Conservation (phyloP, 2,113 vertebrate genomes). For the Mastomys coucha region DNA sequence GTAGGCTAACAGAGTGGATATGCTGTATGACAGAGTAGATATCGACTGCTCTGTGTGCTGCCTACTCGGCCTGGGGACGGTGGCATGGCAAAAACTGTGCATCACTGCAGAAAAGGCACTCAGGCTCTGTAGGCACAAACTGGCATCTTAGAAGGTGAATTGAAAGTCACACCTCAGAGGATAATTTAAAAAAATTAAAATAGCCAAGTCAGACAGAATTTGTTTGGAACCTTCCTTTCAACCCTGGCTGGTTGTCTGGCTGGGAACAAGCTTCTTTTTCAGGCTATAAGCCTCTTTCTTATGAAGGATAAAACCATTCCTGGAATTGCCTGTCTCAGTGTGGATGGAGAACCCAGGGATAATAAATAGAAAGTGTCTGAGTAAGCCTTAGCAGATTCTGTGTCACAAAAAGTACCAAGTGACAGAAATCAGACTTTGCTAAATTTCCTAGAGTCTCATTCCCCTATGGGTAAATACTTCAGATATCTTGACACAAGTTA, state of each 20-base stretch:
- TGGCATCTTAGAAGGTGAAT: not conserved
- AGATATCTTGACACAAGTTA: not conserved
- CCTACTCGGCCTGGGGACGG: fast-evolving
- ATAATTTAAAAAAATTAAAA: not conserved
- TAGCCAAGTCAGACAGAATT: not conserved
- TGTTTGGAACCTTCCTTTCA: not conserved
- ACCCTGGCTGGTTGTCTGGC: not conserved
- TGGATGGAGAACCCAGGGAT: not conserved
- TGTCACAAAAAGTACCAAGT: not conserved
- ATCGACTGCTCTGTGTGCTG: fast-evolving
- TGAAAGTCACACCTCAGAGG: not conserved
- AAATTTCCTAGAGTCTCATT: not conserved
- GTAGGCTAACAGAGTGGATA: not conserved
- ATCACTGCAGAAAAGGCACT: not conserved
- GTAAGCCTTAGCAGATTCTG: not conserved
- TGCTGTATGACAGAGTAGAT: not conserved
- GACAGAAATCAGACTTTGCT: not conserved
- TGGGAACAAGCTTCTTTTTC: not conserved
- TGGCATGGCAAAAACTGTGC: not conserved
- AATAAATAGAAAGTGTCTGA: not conserved
- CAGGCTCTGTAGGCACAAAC: fast-evolving
- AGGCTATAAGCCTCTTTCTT: not conserved
- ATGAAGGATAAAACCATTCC: not conserved
- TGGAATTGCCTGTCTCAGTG: not conserved
- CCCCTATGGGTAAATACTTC: not conserved